Percentiles rank a stretch among this genome's conserved stretches.
These are phyloP conservation scores for Mareca penelope DNA, from an alignment of 2,797 vertebrate species.

Conservation along the genomic window DNA sequence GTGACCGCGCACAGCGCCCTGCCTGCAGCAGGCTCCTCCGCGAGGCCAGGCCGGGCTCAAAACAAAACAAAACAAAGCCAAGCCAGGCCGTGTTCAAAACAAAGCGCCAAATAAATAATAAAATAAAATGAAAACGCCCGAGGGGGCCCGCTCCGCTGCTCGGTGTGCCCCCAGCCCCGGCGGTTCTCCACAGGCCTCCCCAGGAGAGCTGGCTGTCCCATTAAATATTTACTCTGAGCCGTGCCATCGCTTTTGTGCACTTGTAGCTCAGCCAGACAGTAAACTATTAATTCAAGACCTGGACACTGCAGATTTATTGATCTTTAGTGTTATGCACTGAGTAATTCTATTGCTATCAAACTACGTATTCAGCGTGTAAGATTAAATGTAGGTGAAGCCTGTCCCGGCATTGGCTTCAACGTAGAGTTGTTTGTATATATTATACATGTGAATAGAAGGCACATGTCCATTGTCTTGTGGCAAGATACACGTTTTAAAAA, in stretches of 20 bases:
- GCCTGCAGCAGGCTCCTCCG: accelerated
- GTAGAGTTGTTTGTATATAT: not conserved
- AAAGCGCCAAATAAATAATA: no score
- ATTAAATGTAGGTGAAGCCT: not conserved
- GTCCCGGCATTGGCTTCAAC: not conserved
- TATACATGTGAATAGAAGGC: not conserved
- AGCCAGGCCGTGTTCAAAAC: no score
- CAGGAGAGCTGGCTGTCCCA: not conserved
- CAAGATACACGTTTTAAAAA: not conserved
- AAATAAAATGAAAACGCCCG: no score
- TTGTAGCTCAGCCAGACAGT: not conserved
- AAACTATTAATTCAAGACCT: not conserved
- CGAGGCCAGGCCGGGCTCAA: accelerated
- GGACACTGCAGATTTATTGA: not conserved
- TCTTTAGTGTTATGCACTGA: not conserved
- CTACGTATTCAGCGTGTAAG: not conserved
- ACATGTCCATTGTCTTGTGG: not conserved
- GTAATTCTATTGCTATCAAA: not conserved
- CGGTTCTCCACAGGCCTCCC: no score
- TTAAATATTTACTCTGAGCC: not conserved
- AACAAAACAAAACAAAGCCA: not conserved
- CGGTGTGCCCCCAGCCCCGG: not conserved
- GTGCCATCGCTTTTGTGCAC: not conserved
- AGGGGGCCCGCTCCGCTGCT: no score
- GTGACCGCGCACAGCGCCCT: not conserved